Percentiles rank a stretch among this genome's conserved stretches.
phyloP scores from a whole-genome alignment of 2,888 invertebrate genomes.

The Acleris emargana region DNA sequence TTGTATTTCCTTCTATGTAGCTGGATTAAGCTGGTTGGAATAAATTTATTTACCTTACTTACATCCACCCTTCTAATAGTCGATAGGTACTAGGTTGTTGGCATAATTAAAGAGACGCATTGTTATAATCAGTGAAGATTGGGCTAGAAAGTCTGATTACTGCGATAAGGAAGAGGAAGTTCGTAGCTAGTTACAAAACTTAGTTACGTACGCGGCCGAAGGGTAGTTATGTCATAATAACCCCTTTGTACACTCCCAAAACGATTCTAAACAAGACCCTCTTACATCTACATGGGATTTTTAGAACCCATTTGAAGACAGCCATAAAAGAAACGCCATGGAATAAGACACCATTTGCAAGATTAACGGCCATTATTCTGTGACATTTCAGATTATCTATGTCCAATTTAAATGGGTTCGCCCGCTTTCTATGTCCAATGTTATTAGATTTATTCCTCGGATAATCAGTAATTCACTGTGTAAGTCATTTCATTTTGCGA shows the following conservation, averaged over 20 bases:
- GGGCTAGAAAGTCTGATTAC: too few relatives aligned
- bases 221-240: too few relatives aligned
- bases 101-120: too few relatives aligned
- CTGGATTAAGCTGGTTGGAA: too few relatives aligned
- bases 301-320: slow-evolving; percentile 23
- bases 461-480: background rate
- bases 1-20: too few relatives aligned
- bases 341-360: slow-evolving; percentile 21
- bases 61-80: too few relatives aligned
- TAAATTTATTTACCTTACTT: too few relatives aligned
- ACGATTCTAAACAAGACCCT: slow-evolving; percentile 8
- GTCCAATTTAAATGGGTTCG: slow-evolving; percentile 28
- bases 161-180: too few relatives aligned
- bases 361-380: slow-evolving; percentile 33
- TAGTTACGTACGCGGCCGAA: too few relatives aligned
- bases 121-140: too few relatives aligned
- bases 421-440: slow-evolving; percentile 9
- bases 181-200: too few relatives aligned
- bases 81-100: too few relatives aligned
- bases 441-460: slow-evolving; percentile 13
- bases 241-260: background rate
- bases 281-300: slow-evolving; percentile 17
- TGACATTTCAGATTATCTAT: slow-evolving; percentile 34
- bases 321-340: slow-evolving; percentile 32
- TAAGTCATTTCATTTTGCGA: background rate